Percentiles rank a stretch among this genome's conserved stretches.
phyloP scores from a whole-genome alignment of 2,797 vertebrate genomes.

The Lagothrix lagotricha region DNA sequence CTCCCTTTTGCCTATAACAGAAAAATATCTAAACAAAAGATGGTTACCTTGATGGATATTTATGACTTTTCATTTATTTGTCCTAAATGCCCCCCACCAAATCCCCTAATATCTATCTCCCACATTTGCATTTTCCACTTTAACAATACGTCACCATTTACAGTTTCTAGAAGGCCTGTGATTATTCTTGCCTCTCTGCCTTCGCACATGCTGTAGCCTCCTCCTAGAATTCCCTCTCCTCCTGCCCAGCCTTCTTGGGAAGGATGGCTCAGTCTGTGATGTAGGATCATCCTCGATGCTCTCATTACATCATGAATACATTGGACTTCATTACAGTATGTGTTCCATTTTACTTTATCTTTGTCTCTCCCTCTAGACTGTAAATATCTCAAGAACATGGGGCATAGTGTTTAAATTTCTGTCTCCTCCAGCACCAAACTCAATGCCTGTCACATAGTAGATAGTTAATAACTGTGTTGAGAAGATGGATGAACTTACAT shows the following conservation, averaged over 20 bases:
- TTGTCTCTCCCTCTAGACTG: not conserved
- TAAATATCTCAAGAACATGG: not conserved
- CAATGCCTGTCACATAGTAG: not conserved
- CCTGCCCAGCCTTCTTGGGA: not conserved
- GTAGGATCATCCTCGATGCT: fast-evolving
- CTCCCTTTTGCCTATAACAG: not conserved
- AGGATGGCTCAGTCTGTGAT: not conserved
- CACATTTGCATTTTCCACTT: not conserved
- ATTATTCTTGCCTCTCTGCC: not conserved
- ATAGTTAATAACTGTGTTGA: not conserved
- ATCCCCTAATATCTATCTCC: not conserved
- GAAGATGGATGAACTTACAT: not conserved
- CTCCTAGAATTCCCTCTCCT: not conserved
- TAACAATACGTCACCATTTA: not conserved
- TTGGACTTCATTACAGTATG: not conserved
- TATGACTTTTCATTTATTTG: not conserved
- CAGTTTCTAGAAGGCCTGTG: no score
- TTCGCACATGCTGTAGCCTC: not conserved
- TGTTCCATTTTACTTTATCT: not conserved
- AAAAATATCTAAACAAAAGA: not conserved
- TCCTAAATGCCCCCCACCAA: not conserved
- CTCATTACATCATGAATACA: not conserved
- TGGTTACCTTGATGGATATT: not conserved
- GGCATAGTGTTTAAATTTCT: not conserved
- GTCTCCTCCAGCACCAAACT: not conserved